Evolutionary conservation across 64 coral and sea anemone species (phyloP).

Genomic region (Cladopsammia gracilis): DNA sequence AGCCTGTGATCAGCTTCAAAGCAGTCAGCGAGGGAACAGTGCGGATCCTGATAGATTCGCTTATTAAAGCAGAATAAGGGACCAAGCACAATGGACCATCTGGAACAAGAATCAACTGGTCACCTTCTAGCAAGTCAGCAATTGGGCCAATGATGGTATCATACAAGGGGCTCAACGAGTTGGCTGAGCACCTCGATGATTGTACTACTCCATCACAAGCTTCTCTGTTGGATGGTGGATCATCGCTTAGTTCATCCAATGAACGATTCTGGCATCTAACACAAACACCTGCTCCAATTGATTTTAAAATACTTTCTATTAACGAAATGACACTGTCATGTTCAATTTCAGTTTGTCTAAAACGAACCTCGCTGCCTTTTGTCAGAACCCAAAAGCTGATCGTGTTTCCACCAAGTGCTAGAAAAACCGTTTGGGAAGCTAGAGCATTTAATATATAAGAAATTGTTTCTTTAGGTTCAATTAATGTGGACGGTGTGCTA

Average conservation of each 20-base stretch:
- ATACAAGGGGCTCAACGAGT: not conserved
- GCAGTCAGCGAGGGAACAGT: not conserved
- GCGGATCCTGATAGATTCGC: not conserved
- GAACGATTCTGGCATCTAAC: not conserved
- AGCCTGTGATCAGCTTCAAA: not conserved
- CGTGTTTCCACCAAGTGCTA: no score
- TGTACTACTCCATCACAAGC: not conserved
- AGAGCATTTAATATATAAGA: not conserved
- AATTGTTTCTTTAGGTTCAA: not conserved
- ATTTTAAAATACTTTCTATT: not conserved
- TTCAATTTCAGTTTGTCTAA: not conserved
- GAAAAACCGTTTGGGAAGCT: not conserved
- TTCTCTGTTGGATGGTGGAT: not conserved
- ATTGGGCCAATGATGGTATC: not conserved
- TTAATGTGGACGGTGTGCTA: not conserved
- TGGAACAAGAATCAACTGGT: not conserved
- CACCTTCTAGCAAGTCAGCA: not conserved
- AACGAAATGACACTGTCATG: not conserved
- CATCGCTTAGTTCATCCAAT: not conserved
- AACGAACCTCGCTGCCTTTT: not conserved
- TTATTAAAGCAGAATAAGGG: not conserved
- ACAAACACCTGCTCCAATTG: not conserved
- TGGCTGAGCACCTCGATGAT: no score
- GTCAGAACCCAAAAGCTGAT: not conserved
- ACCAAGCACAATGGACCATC: not conserved